A percentile compares a stretch with the other conserved stretches of the same genome.
Evolutionary conservation across 2,888 invertebrate species (phyloP).

Genomic region (Spicauda simplicius): DNA sequence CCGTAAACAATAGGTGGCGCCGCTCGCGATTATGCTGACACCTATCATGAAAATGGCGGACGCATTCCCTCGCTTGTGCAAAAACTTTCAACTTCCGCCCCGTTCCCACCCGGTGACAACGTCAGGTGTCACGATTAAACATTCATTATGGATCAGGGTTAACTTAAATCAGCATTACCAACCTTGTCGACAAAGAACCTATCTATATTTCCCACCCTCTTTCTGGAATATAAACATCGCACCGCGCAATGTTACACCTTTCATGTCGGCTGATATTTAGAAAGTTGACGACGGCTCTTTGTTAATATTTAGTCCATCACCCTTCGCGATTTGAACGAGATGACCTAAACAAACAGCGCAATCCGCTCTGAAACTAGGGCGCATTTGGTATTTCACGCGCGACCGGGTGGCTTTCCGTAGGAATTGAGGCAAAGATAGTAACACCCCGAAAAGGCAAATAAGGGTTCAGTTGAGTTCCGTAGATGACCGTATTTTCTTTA

Average conservation of each 20-base stretch:
- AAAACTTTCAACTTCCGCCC: slow-evolving; percentile 57
- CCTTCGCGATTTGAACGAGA: slow-evolving; percentile 61
- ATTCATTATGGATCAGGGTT: slow-evolving; percentile 33
- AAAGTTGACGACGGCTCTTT: slow-evolving; percentile 55
- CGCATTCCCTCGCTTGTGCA: slow-evolving; percentile 35
- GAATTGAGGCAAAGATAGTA: slow-evolving; percentile 79
- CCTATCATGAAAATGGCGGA: slow-evolving; percentile 36
- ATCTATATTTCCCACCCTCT: slow-evolving; percentile 6
- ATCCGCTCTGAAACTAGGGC: slow-evolving; percentile 80
- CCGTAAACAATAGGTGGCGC: slow-evolving; percentile 72
- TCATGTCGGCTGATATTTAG: slow-evolving; percentile 27
- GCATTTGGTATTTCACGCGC: slow-evolving; percentile 83
- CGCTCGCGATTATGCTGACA: slow-evolving; percentile 64
- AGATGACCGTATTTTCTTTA: slow-evolving; percentile 77
- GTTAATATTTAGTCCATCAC: slow-evolving; percentile 76
- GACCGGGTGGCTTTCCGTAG: slow-evolving; percentile 75
- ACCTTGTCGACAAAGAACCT: slow-evolving; percentile 24
- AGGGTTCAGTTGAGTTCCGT: slow-evolving; percentile 73
- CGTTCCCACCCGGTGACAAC: slow-evolving; percentile 30
- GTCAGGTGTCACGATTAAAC: slow-evolving; percentile 24
- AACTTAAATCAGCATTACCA: slow-evolving; percentile 29
- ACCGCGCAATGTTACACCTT: slow-evolving; percentile 28
- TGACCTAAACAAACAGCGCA: slow-evolving; percentile 80
- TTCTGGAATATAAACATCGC: slow-evolving; percentile 12
- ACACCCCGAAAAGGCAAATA: slow-evolving; percentile 80